phyloP scores from a whole-genome alignment of 2,113 vertebrate genomes.

The Misgurnus mizolepis region DNA sequence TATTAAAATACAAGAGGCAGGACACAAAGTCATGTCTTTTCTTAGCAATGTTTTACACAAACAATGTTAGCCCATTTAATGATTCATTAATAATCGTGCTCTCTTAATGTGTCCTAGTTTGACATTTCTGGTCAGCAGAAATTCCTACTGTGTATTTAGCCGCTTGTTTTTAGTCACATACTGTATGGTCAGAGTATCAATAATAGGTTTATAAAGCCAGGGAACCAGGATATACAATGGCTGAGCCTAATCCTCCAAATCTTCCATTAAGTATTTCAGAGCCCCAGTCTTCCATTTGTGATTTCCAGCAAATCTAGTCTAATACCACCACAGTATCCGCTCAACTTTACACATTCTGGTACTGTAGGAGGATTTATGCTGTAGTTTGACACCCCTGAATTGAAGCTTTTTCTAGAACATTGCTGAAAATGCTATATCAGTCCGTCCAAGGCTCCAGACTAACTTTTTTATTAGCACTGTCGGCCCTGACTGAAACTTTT shows the following conservation, averaged over 20 bases:
- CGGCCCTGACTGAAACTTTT: too few relatives aligned
- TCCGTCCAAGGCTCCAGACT: too few relatives aligned
- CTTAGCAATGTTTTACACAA: too few relatives aligned
- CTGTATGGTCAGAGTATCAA: neutral
- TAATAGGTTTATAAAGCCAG: conserved; percentile 15
- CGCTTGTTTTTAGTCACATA: neutral
- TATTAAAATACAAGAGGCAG: too few relatives aligned
- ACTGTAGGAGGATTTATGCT: neutral
- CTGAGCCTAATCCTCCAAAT: conserved; percentile 50
- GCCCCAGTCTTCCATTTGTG: conserved; percentile 11
- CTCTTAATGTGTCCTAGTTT: neutral
- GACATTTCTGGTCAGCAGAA: conserved; percentile 9
- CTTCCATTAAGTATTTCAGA: conserved; percentile 44
- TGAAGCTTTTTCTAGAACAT: neutral
- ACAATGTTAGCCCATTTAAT: too few relatives aligned
- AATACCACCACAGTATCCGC: conserved; percentile 24
- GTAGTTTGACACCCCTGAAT: neutral
- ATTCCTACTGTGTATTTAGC: neutral
- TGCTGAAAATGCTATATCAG: conserved; percentile 1
- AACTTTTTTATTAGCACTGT: too few relatives aligned
- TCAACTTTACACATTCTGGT: conserved; percentile 4
- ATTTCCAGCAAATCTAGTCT: conserved; percentile 27
- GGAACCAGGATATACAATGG: conserved; percentile 26
- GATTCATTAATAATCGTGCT: neutral
- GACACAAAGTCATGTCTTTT: too few relatives aligned